Percentiles rank a stretch among this genome's conserved stretches.
phyloP scores from a whole-genome alignment of 2,888 invertebrate species.

The Spisula subtruncata region DNA sequence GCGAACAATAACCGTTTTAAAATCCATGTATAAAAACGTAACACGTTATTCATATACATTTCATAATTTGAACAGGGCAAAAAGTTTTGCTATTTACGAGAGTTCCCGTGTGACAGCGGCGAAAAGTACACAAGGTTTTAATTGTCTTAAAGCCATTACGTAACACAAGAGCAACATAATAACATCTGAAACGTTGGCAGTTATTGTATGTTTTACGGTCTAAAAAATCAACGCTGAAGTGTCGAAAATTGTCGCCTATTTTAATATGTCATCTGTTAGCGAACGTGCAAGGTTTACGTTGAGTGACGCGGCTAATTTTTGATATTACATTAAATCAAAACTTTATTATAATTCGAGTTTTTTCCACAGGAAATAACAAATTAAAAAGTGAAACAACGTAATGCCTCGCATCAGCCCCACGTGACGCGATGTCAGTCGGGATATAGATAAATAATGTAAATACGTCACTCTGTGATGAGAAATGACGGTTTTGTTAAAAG shows the following conservation, averaged over 20 bases:
- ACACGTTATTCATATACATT: background rate
- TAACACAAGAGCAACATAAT: background rate
- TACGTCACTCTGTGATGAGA: background rate
- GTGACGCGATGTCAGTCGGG: background rate
- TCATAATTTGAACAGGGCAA: background rate
- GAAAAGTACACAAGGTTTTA: background rate
- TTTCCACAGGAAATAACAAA: background rate
- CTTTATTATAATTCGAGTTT: conserved; percentile 17
- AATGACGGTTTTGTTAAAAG: background rate
- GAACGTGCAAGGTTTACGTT: background rate
- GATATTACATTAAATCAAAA: background rate
- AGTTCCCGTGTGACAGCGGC: background rate
- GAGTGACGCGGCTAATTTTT: background rate
- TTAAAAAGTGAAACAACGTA: conserved; percentile 1
- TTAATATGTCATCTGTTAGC: conserved; percentile 32
- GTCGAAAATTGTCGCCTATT: conserved; percentile 36
- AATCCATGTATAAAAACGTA: background rate
- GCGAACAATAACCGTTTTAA: background rate
- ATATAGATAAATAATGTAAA: conserved; percentile 16
- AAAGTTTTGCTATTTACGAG: background rate
- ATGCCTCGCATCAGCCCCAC: background rate
- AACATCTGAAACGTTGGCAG: background rate
- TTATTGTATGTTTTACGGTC: background rate
- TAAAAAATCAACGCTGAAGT: conserved; percentile 8
- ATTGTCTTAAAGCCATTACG: conserved; percentile 19